phyloP scores from a whole-genome alignment of 2,797 vertebrate genomes.

The Muscicapa comitata region DNA sequence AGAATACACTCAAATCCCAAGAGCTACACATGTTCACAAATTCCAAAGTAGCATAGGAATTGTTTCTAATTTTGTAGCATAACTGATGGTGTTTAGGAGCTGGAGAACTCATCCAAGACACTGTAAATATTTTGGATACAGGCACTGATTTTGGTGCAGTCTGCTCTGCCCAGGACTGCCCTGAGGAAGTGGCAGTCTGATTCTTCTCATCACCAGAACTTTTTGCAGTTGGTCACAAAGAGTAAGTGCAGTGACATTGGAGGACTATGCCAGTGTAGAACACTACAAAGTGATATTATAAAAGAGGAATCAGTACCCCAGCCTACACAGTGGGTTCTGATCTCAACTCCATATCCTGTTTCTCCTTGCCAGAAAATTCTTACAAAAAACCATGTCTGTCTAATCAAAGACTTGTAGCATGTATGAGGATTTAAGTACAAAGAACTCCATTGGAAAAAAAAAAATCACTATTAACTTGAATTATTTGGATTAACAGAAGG shows the following conservation, averaged over 20 bases:
- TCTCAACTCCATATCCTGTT: background rate
- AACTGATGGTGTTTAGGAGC: background rate
- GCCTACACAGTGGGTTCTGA: background rate
- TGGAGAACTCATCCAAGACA: background rate
- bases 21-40: background rate
- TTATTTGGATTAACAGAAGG: constrained; percentile 51
- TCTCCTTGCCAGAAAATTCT: background rate
- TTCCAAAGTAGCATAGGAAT: background rate
- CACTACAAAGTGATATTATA: background rate
- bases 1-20: background rate
- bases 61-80: background rate
- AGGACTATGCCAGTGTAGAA: background rate
- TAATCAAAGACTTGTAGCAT: background rate
- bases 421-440: background rate
- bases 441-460: background rate
- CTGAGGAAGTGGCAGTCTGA: background rate
- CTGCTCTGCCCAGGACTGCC: background rate
- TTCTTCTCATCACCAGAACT: background rate
- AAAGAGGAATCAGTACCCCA: background rate
- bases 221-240: background rate
- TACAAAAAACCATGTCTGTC: background rate
- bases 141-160: background rate
- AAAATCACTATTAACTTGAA: background rate
- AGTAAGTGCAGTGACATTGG: background rate
- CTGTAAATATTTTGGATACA: background rate